Conservation (phyloP, 1,140 invertebrate species). For the Oscheius sp. region DNA sequence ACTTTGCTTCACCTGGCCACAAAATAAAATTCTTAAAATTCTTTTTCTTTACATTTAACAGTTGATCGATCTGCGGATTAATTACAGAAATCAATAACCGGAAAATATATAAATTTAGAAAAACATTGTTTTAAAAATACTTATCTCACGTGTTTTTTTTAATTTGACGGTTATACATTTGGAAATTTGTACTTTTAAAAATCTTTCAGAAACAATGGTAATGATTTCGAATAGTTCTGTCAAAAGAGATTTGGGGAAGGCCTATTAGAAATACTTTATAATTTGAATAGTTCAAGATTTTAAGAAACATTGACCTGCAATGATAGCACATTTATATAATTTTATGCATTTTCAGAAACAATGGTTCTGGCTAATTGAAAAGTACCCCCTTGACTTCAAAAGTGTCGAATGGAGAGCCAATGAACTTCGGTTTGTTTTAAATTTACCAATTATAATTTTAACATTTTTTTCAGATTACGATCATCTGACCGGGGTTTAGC, state of each 20-base stretch:
- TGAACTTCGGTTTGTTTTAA: background rate
- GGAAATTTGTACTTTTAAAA: background rate
- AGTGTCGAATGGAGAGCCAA: background rate
- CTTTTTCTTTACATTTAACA: too few relatives aligned
- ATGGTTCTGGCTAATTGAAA: background rate
- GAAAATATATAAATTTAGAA: too few relatives aligned
- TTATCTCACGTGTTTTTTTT: too few relatives aligned
- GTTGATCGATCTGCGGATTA: too few relatives aligned
- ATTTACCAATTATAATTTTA: background rate
- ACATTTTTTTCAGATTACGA: background rate
- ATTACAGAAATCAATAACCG: too few relatives aligned
- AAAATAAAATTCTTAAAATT: too few relatives aligned
- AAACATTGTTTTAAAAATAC: too few relatives aligned
- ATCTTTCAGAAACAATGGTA: background rate
- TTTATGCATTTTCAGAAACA: slow-evolving; percentile 6
- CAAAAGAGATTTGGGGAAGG: too few relatives aligned
- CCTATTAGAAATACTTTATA: background rate
- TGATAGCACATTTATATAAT: too few relatives aligned
- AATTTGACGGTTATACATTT: background rate
- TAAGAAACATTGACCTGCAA: too few relatives aligned
- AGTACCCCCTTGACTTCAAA: background rate
- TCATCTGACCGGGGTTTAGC: background rate
- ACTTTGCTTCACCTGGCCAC: too few relatives aligned
- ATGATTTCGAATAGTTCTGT: too few relatives aligned
- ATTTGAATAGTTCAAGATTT: background rate